Conservation (phyloP, 2,888 invertebrate genomes). For the Perizoma affinitatum region DNA sequence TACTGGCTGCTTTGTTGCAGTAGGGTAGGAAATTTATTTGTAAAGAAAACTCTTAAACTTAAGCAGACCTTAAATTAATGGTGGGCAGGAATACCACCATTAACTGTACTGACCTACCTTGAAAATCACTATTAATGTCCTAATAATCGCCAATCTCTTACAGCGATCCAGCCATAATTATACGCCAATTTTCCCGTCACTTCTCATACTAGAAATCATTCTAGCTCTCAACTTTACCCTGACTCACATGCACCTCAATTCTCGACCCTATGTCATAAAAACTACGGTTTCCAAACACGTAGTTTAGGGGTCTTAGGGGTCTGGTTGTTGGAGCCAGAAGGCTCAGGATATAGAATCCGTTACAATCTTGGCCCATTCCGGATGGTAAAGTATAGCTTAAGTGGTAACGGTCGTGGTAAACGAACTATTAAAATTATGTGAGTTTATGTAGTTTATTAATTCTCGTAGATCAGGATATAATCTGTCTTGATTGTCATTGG, state of each 20-base stretch:
- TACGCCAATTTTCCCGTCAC: slow-evolving; percentile 52
- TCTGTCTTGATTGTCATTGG: slow-evolving; percentile 18
- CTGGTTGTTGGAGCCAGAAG: slow-evolving; percentile 19
- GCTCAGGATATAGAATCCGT: slow-evolving; percentile 40
- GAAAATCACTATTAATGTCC: slow-evolving; percentile 10
- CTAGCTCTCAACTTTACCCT: slow-evolving; percentile 31
- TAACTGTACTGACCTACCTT: not conserved
- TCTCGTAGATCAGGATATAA: slow-evolving; percentile 12
- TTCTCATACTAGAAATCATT: slow-evolving; percentile 54
- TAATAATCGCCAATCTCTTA: slow-evolving; percentile 24
- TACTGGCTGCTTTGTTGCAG: too few relatives aligned
- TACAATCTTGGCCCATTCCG: slow-evolving; percentile 63
- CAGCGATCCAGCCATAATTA: slow-evolving; percentile 50
- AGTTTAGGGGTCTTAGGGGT: not conserved
- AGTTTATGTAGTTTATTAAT: slow-evolving; percentile 21
- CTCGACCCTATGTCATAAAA: slow-evolving; percentile 26
- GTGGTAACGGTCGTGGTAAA: slow-evolving; percentile 57
- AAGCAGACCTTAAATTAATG: not conserved
- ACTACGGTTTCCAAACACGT: not conserved
- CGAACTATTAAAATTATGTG: slow-evolving; percentile 20
- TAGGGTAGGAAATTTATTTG: too few relatives aligned
- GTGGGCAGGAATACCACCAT: not conserved
- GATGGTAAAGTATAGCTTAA: slow-evolving; percentile 56
- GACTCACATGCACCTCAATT: slow-evolving; percentile 14
- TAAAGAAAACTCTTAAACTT: too few relatives aligned